phyloP scores from a whole-genome alignment of 2,113 vertebrate species.

The Elephas maximus region DNA sequence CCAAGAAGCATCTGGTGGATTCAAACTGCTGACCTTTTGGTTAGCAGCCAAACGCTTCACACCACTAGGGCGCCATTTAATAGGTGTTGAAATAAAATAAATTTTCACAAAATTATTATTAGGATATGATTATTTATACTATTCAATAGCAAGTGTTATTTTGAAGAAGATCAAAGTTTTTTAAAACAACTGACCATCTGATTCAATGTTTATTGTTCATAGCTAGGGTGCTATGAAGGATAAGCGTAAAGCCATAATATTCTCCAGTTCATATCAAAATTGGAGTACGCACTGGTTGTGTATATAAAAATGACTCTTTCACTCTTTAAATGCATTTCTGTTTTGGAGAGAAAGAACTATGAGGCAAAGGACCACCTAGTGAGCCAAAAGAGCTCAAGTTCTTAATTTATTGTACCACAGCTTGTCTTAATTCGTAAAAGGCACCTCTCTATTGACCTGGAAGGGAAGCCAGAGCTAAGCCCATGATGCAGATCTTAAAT shows the following conservation, averaged over 20 bases:
- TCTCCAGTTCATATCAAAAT: neutral
- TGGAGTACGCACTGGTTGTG: neutral
- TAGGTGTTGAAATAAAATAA: neutral
- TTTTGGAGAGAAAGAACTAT: neutral
- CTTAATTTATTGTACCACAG: neutral
- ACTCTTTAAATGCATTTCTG: neutral
- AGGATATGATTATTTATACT: neutral
- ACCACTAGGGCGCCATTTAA: neutral
- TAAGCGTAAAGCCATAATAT: neutral
- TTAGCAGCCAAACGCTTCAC: too few relatives aligned
- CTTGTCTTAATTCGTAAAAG: neutral
- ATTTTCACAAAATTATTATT: neutral
- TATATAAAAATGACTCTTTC: neutral
- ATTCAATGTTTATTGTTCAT: neutral
- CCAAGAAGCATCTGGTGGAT: too few relatives aligned
- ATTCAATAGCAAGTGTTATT: neutral
- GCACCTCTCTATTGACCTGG: neutral
- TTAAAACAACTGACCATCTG: neutral
- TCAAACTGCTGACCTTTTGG: too few relatives aligned
- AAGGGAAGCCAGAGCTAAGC: neutral
- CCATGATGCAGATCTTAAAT: neutral
- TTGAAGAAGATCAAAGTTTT: conserved; percentile 14
- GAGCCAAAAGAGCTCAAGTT: neutral
- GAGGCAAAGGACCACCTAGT: neutral
- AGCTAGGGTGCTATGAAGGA: neutral